Conservation (phyloP, 2,888 invertebrate genomes). For the Campoletis raptor region DNA sequence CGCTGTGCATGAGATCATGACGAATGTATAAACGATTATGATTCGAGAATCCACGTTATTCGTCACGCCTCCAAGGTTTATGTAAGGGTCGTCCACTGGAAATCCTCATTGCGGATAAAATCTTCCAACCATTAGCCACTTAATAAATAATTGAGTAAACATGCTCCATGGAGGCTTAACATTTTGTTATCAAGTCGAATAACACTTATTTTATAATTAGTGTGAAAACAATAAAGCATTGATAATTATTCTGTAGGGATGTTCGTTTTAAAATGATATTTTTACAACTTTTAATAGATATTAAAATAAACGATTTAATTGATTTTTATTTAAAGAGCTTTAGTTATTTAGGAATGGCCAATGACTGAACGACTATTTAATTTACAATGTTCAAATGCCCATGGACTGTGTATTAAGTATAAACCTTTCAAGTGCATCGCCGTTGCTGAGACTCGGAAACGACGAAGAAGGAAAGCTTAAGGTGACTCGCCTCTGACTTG, state of each 20-base stretch:
- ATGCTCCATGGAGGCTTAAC: not conserved
- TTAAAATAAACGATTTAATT: not conserved
- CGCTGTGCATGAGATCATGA: conserved; percentile 49
- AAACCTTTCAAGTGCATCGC: conserved; percentile 3
- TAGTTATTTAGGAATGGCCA: conserved; percentile 1
- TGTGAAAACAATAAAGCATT: not conserved
- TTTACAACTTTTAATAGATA: not conserved
- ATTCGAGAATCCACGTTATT: conserved; percentile 57
- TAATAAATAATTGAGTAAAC: conserved; percentile 6
- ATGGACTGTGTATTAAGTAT: not conserved
- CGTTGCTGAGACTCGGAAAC: conserved; percentile 20
- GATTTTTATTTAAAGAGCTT: not conserved
- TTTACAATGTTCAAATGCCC: not conserved
- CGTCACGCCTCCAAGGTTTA: conserved; percentile 31
- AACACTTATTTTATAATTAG: not conserved
- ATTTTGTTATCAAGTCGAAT: not conserved
- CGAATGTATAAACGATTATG: conserved; percentile 61
- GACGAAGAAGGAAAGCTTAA: conserved; percentile 39
- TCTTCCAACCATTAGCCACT: conserved; percentile 24
- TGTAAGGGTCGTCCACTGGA: conserved; percentile 25
- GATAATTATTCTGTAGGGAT: too few relatives aligned
- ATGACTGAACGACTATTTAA: conserved; percentile 11
- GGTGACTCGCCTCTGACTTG: conserved; percentile 61
- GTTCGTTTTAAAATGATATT: too few relatives aligned
- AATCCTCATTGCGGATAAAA: conserved; percentile 2